Evolutionary conservation across 2,797 vertebrate species (phyloP), one percentile per base, ranked within the genome.

Genomic region (Jordanella pulchra): DNA sequence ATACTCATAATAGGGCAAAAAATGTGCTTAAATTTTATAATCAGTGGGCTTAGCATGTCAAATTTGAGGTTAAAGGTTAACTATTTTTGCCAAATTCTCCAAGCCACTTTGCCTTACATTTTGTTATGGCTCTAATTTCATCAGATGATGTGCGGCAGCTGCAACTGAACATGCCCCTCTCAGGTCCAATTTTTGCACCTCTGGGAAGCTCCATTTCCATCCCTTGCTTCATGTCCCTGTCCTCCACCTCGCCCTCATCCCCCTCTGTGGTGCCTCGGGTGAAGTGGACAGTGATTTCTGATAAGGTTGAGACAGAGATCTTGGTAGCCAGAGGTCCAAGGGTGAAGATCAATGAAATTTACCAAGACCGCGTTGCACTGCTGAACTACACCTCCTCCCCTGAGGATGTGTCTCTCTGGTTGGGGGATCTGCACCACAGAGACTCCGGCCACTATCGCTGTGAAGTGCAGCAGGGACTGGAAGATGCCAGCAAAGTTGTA

Each of bases 391-490:
- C 93, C 0, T 93, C 92, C 13, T 94, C 92, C 0, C 92, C 93
- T 44, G 92, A 93, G 27, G 95, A 99, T 0, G 91, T 95, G 51
- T 96, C 97, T 0, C 93, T 99, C 80, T 93, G 90, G 86, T 88
- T 99, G 71, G 95, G 92, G 5, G 93, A 95, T 70, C 86, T 99
- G 74, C 93, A 94, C 10, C 93, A 95, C 90, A 97, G 95, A 0
- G 98, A 99, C 92, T 96, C 97, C 0, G 97, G 96, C 2, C 88
- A 97, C 86, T 99, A 99, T 87, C 96, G 96, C 87, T 99, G 98
- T 0, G 95, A 97, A 50, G 97, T 98, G 76, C 97, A 99, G 89
- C 96, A 96, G 0, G 97, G 97, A 67, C 96, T 99, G 32, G 97
- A 99, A 68, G 97, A 99, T 0, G 94, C 95, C 75, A 95, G 95